These are phyloP conservation scores for Panulirus ornatus DNA, from an alignment of 1,140 invertebrate genomes.

Conservation along the genomic window DNA sequence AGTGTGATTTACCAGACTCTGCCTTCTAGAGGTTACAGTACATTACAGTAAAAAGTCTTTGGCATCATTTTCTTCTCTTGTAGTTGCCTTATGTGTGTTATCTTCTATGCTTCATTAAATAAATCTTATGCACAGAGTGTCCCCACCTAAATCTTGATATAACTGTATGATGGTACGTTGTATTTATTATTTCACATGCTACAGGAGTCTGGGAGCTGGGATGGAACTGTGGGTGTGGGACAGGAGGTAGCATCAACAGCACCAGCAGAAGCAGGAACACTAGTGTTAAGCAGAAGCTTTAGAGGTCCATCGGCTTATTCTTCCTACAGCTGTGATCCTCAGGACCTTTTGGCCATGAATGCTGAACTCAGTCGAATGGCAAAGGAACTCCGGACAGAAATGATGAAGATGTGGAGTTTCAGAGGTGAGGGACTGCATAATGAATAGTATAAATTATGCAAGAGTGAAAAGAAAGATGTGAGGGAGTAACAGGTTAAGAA, in stretches of 20 bases:
- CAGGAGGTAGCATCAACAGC: background rate
- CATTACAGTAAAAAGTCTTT: too few relatives aligned
- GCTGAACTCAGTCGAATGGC: slow-evolving; percentile 67
- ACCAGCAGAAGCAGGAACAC: too few relatives aligned
- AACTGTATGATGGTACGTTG: too few relatives aligned
- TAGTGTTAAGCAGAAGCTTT: slow-evolving; percentile 39
- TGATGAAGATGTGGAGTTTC: slow-evolving; percentile 70
- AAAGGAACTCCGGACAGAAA: slow-evolving; percentile 58
- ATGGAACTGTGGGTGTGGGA: background rate
- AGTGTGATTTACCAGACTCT: too few relatives aligned
- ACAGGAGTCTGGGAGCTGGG: slow-evolving; percentile 27
- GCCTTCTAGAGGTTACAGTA: too few relatives aligned
- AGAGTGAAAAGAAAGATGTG: background rate
- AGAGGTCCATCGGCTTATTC: background rate
- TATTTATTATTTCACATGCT: background rate
- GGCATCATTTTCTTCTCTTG: too few relatives aligned
- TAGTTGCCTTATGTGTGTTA: too few relatives aligned
- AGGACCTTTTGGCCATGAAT: slow-evolving; percentile 64
- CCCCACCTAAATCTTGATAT: too few relatives aligned
- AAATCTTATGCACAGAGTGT: too few relatives aligned
- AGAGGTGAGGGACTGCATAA: slow-evolving; percentile 40
- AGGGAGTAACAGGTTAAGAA: too few relatives aligned
- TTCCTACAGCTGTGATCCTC: slow-evolving; percentile 39
- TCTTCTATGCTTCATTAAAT: too few relatives aligned
- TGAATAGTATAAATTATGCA: background rate